Conservation (phyloP, 2,888 invertebrate genomes). For the Trichogramma evanescens region DNA sequence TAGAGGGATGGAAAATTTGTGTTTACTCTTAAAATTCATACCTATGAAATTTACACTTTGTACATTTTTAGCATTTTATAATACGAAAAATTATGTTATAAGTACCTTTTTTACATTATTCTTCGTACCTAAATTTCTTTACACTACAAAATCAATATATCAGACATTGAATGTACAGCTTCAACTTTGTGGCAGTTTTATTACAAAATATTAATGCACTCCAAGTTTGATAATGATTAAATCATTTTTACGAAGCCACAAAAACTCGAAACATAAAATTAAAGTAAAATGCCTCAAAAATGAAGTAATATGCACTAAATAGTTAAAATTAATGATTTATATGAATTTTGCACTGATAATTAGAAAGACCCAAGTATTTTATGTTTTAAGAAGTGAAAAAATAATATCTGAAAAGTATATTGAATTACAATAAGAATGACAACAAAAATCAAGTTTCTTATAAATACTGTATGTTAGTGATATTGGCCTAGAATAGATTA, state of each 20-base stretch:
- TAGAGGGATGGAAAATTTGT: too few relatives aligned
- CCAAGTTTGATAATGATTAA: not conserved
- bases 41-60: too few relatives aligned
- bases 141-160: too few relatives aligned
- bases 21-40: too few relatives aligned
- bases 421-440: constrained; percentile 14
- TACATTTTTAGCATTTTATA: too few relatives aligned
- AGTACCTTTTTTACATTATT: too few relatives aligned
- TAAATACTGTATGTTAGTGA: constrained; percentile 10
- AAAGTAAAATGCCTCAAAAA: not conserved
- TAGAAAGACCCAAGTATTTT: constrained; percentile 4
- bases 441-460: constrained; percentile 1
- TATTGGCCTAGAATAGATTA: constrained; percentile 13
- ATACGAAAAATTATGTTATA: too few relatives aligned
- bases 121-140: too few relatives aligned
- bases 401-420: constrained; percentile 14
- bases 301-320: not conserved
- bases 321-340: constrained; percentile 1
- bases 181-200: too few relatives aligned
- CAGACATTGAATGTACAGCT: too few relatives aligned
- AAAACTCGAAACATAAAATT: too few relatives aligned
- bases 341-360: constrained; percentile 11
- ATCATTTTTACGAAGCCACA: constrained; percentile 4
- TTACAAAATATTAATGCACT: too few relatives aligned
- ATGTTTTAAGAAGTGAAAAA: constrained; percentile 12